A percentile compares a stretch with the other conserved stretches of the same genome.
Conservation (phyloP, 1,140 invertebrate genomes). For the Camponotus floridanus region DNA sequence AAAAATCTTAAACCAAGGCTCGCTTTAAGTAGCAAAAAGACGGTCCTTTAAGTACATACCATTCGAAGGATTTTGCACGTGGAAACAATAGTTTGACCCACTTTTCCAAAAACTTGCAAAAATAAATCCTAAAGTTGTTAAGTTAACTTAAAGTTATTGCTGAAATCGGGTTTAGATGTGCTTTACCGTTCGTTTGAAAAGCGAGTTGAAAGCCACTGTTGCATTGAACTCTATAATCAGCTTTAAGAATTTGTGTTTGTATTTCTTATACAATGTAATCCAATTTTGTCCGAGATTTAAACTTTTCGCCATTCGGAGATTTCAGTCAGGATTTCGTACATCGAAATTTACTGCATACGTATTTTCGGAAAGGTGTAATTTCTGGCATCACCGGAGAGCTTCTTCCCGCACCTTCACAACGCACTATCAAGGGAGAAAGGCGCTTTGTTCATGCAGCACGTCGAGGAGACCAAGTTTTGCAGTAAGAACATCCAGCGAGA, state of each 20-base stretch:
- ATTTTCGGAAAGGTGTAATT: constrained; percentile 10
- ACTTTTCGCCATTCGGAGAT: background rate
- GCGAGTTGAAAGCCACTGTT: background rate
- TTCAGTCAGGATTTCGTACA: background rate
- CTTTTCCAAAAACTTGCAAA: constrained; percentile 5
- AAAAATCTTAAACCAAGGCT: constrained; percentile 35
- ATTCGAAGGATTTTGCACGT: constrained; percentile 3
- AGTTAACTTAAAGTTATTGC: constrained; percentile 21
- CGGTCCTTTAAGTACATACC: constrained; percentile 3
- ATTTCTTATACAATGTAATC: background rate
- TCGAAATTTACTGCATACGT: constrained; percentile 14
- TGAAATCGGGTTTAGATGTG: constrained; percentile 6
- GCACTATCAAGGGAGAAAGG: constrained; percentile 13
- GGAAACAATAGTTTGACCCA: constrained; percentile 17
- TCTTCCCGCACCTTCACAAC: constrained; percentile 12
- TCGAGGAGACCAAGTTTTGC: constrained; percentile 42
- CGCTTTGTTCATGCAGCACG: constrained; percentile 37
- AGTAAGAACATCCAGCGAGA: constrained; percentile 54
- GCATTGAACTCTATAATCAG: background rate
- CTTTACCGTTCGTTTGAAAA: background rate
- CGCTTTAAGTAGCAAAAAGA: constrained; percentile 25
- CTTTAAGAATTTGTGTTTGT: background rate
- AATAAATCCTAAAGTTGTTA: background rate
- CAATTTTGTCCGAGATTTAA: background rate
- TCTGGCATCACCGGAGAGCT: constrained; percentile 41